phyloP scores from a whole-genome alignment of 2,797 vertebrate genomes.

The Danio tinwini region DNA sequence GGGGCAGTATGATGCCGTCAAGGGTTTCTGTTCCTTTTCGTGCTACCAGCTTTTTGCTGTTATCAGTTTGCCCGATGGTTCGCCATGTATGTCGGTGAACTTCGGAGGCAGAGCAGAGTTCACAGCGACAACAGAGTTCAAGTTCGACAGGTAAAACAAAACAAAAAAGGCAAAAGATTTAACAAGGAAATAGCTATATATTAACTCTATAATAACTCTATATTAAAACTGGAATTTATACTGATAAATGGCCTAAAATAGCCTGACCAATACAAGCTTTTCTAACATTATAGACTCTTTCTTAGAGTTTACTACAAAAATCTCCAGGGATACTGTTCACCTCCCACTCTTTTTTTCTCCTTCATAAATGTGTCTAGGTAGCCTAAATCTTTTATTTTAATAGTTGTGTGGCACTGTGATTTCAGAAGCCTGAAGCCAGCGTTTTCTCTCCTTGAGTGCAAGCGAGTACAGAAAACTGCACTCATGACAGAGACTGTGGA shows the following conservation, averaged over 20 bases:
- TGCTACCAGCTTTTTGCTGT: too few species aligned
- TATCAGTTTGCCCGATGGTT: too few species aligned
- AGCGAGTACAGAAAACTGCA: slow-evolving; percentile 57
- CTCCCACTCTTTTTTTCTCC: background rate
- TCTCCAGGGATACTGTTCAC: background rate
- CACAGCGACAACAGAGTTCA: too few species aligned
- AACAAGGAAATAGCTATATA: too few species aligned
- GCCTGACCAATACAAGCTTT: background rate
- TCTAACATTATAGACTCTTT: background rate
- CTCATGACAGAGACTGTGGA: slow-evolving; percentile 50
- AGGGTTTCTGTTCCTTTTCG: too few species aligned
- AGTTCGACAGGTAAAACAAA: too few species aligned
- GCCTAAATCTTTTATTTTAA: slow-evolving; percentile 27
- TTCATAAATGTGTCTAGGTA: slow-evolving; percentile 46
- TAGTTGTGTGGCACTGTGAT: slow-evolving; percentile 47
- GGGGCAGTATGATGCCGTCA: too few species aligned
- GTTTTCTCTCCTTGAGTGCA: slow-evolving; percentile 57
- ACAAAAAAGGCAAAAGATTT: too few species aligned
- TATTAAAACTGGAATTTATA: background rate
- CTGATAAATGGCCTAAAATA: background rate
- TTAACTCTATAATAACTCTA: too few species aligned
- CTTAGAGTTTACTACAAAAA: slow-evolving; percentile 19
- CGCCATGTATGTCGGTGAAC: too few species aligned
- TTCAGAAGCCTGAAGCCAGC: slow-evolving; percentile 36
- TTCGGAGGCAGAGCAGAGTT: too few species aligned